These are phyloP conservation scores for Trachymyrmex septentrionalis DNA, from an alignment of 1,140 invertebrate genomes.

Conservation along the genomic window DNA sequence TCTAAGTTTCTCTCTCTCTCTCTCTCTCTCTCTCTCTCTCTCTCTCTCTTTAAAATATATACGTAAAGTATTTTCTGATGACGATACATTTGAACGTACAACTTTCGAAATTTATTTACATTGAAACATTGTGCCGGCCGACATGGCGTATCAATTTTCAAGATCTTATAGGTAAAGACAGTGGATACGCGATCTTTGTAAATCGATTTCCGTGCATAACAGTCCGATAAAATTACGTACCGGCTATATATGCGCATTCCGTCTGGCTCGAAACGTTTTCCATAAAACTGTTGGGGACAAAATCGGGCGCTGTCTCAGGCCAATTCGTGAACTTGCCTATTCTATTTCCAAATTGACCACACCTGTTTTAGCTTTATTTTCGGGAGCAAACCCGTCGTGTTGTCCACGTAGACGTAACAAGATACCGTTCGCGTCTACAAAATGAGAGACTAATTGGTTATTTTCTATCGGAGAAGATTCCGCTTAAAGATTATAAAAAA, in stretches of 20 bases:
- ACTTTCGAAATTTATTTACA: neutral
- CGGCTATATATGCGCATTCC: neutral
- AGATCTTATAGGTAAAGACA: neutral
- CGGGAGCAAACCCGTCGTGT: constrained; percentile 38
- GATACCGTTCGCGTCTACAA: constrained; percentile 9
- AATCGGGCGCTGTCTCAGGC: constrained; percentile 67
- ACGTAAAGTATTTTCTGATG: neutral
- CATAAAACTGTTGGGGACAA: constrained; percentile 53
- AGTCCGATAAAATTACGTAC: neutral
- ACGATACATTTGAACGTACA: neutral
- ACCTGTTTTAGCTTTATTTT: constrained; percentile 78
- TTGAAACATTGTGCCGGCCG: neutral
- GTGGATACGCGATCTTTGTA: neutral
- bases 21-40: too few relatives aligned
- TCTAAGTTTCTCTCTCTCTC: too few relatives aligned
- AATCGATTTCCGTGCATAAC: neutral
- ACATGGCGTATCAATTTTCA: neutral
- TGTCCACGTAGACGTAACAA: constrained; percentile 25
- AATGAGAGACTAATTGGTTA: constrained; percentile 38
- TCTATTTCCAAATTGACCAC: constrained; percentile 74
- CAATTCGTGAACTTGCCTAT: constrained; percentile 67
- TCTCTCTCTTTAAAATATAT: too few relatives aligned
- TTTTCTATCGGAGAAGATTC: neutral
- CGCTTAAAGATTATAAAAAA: neutral
- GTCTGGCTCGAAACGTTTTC: constrained; percentile 24